Percentiles rank a stretch among this genome's conserved stretches.
Conservation (phyloP, 2,113 vertebrate genomes). For the Takifugu flavidus region DNA sequence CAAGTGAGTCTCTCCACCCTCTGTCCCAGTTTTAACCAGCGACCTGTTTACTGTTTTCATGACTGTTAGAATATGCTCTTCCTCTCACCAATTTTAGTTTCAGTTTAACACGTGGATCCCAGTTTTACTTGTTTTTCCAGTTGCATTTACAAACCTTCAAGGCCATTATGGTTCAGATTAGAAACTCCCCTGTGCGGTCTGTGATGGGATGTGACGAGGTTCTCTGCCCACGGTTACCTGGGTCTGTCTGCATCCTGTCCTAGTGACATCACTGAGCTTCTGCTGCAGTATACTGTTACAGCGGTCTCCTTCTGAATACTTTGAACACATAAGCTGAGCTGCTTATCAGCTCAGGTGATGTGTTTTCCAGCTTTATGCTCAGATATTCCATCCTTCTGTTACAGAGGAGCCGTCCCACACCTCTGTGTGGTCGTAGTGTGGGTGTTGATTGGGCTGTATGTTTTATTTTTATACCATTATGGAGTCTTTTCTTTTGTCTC, state of each 20-base stretch:
- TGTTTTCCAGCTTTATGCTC: background rate
- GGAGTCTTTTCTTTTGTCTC: background rate
- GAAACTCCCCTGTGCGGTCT: too few relatives aligned
- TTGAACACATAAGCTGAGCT: background rate
- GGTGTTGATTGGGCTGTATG: constrained; percentile 7
- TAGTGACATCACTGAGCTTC: background rate
- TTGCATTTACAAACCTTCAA: background rate
- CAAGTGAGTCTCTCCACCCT: constrained; percentile 78
- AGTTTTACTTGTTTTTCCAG: background rate
- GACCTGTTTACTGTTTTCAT: background rate
- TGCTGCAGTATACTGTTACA: too few relatives aligned
- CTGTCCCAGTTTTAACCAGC: background rate
- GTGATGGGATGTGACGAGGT: background rate
- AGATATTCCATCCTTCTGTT: background rate
- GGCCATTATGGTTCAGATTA: too few relatives aligned
- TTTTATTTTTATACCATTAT: constrained; percentile 22
- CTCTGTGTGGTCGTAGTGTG: constrained; percentile 4
- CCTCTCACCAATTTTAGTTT: too few relatives aligned
- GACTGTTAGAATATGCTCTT: too few relatives aligned
- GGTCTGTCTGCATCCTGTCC: background rate
- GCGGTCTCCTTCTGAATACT: too few relatives aligned
- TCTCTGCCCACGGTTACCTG: constrained; percentile 2
- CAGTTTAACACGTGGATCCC: background rate
- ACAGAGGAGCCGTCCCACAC: background rate
- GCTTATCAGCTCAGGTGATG: constrained; percentile 7